phyloP scores from a whole-genome alignment of 2,797 vertebrate species.

The Oophaga sylvatica region DNA sequence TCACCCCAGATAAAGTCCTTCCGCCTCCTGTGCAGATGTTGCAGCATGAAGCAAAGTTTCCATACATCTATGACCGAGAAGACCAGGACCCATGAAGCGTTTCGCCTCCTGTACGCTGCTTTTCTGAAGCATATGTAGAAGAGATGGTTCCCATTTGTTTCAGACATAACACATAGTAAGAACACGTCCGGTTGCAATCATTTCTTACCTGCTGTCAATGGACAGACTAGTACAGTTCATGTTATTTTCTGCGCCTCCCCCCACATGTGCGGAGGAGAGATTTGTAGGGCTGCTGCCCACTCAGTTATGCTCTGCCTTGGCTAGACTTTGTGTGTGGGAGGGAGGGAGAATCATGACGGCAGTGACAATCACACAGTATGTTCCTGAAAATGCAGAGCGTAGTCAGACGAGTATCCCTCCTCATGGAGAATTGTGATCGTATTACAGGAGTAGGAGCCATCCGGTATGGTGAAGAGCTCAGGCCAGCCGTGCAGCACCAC shows the following conservation, averaged over 20 bases:
- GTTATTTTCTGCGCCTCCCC: slow-evolving; percentile 28
- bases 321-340: slow-evolving; percentile 36
- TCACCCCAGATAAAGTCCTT: neutral
- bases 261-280: slow-evolving; percentile 52
- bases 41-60: no score
- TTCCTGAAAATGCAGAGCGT: neutral
- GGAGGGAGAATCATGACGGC: slow-evolving; percentile 30
- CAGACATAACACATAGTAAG: neutral
- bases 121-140: no score
- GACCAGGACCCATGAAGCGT: neutral
- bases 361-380: neutral
- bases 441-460: neutral
- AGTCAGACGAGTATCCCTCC: neutral
- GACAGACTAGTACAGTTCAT: slow-evolving; percentile 1
- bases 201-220: slow-evolving; percentile 34
- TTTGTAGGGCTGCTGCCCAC: slow-evolving; percentile 42
- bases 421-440: neutral
- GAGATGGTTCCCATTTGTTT: neutral
- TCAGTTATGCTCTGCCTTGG: slow-evolving; percentile 41
- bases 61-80: neutral
- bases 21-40: slow-evolving; percentile 15
- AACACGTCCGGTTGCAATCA: neutral
- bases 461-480: neutral
- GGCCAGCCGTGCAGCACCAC: no score
- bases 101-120: neutral